Base-by-base conservation (phyloP, 2,113 vertebrate genomes). In the Delphinapterus leucas region DNA sequence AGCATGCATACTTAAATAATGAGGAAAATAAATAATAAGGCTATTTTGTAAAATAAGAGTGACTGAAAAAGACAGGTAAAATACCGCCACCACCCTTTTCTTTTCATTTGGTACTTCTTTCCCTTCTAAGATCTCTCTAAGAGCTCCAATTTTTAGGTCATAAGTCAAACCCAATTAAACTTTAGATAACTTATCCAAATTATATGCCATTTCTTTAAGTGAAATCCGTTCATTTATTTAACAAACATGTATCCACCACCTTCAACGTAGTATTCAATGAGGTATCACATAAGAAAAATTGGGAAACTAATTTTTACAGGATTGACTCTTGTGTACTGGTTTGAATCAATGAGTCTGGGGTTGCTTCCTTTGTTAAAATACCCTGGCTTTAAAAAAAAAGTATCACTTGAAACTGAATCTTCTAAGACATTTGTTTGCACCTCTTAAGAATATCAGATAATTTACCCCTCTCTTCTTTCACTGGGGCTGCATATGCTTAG, bases 111-210 rank as follows among this genome's bases (percentile, higher is more conserved):
- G 20, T 28, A 49, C 1, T 53, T 31, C 33, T 70, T 94, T 70
- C 36, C 13, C n/a, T 80, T 80, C 21, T 83, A 60, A 92, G 33
- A 5, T 70, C 36, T 81, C 49, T 60, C 47, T 20, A 65, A 58
- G 7, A n/a, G 25, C 70, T 84, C 36, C 12, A 47, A 25, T 73
- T 88, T 70, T 90, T 70, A 93, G 41, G 12, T 33, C 47, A 8
- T 61, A 76, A 47, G 2, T 18, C 47, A 88, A 53, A 94, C 65
- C 36, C 23, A 79, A 38, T 53, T 36, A 88, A 71, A 76, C 20
- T 26, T 93, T 80, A 70, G 53, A 76, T 55, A 87, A 94, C n/a
- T 36, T 86, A n/a, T 63, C 31, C 58, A 95, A 86, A 95, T 89
- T 67, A 47, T 23, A 63, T 26, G 8, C 20, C 13, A 25, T 49